Conservation (phyloP, 2,888 invertebrate species). For the Hirtodrosophila trivittata region DNA sequence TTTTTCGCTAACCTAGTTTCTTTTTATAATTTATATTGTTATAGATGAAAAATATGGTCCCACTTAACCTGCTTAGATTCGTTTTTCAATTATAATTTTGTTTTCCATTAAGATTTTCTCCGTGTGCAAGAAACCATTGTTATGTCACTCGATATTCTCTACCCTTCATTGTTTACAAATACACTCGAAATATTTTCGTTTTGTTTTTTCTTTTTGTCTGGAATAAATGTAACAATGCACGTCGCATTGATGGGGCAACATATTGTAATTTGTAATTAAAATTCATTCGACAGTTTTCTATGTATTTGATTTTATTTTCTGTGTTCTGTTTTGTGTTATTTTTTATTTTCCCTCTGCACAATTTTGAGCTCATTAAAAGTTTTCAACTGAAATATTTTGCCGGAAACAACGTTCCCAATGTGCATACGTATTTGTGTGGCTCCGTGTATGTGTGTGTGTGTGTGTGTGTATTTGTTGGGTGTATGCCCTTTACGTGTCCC, state of each 20-base stretch:
- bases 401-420: constrained; percentile 63
- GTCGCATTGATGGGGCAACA: constrained; percentile 22
- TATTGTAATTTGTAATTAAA: constrained; percentile 37
- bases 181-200: too few species aligned
- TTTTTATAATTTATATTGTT: too few species aligned
- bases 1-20: too few species aligned
- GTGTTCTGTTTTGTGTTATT: constrained; percentile 16
- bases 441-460: constrained; percentile 14
- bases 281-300: constrained; percentile 16
- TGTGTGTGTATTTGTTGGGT: constrained; percentile 4
- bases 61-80: too few species aligned
- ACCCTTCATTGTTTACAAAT: too few species aligned
- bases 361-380: constrained; percentile 78
- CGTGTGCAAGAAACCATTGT: too few species aligned
- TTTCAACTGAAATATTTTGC: constrained; percentile 79
- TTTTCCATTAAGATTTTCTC: too few species aligned
- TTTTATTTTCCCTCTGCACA: constrained; percentile 41
- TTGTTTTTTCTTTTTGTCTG: too few species aligned
- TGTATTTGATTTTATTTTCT: constrained; percentile 32
- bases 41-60: too few species aligned
- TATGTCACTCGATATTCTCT: too few species aligned
- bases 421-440: constrained; percentile 10
- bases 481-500: constrained; percentile 26
- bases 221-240: constrained; percentile 1
- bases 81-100: too few species aligned